Evolutionary conservation across 2,888 invertebrate species (phyloP).

Genomic region (Pinctada fucata): DNA sequence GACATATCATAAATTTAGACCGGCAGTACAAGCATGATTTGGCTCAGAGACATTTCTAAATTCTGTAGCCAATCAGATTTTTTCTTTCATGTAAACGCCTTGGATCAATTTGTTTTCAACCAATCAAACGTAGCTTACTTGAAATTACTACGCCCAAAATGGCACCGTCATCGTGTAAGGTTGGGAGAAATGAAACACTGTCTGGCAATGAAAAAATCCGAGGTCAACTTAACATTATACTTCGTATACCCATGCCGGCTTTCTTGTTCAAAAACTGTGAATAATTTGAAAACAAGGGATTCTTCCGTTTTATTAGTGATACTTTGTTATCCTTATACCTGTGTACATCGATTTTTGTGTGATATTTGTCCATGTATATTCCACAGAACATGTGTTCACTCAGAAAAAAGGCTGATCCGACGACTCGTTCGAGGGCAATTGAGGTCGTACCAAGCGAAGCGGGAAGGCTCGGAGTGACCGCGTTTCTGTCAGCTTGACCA

Average conservation of each 20-base stretch:
- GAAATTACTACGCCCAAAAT: slow-evolving; percentile 3
- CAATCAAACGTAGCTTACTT: neutral
- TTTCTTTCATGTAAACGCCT: neutral
- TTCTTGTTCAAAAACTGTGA: slow-evolving; percentile 2
- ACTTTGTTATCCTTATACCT: too few relatives aligned
- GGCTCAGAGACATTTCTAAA: neutral
- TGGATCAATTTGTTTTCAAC: neutral
- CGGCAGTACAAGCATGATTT: neutral
- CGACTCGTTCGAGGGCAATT: neutral
- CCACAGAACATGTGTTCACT: too few relatives aligned
- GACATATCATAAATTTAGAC: neutral
- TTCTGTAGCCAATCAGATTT: neutral
- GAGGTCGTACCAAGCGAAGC: neutral
- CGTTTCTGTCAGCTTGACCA: neutral
- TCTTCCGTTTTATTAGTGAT: neutral
- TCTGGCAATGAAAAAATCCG: slow-evolving; percentile 2
- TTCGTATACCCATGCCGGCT: slow-evolving; percentile 1
- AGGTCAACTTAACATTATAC: neutral
- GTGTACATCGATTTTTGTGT: too few relatives aligned
- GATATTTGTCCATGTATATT: too few relatives aligned
- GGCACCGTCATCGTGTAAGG: neutral
- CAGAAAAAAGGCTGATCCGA: too few relatives aligned
- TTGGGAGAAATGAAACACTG: neutral
- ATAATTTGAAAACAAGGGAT: neutral
- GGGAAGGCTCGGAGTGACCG: neutral